These are phyloP conservation scores for Caenorhabditis latens DNA, from an alignment of 1,140 invertebrate genomes.

Conservation along the genomic window DNA sequence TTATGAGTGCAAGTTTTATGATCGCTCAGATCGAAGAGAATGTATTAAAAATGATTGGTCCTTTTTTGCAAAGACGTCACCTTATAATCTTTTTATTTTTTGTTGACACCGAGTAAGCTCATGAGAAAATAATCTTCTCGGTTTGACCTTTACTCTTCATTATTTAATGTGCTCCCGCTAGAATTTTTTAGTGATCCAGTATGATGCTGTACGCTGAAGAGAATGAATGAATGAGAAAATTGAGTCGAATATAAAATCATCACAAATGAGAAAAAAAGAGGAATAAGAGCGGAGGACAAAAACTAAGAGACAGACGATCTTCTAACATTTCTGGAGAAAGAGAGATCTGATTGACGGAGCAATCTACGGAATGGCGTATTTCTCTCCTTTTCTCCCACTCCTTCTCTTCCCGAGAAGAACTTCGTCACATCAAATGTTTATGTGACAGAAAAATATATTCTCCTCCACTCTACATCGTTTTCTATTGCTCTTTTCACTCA, in stretches of 20 bases:
- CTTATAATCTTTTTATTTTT: constrained; percentile 23
- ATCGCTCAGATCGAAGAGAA: no score
- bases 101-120: neutral
- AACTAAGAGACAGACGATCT: constrained; percentile 2
- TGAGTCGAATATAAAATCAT: neutral
- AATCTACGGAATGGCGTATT: constrained; percentile 50
- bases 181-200: neutral
- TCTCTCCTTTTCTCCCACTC: constrained; percentile 13
- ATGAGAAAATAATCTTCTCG: neutral
- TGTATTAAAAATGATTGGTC: no score
- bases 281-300: neutral
- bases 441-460: constrained; percentile 53
- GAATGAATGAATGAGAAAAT: neutral
- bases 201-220: neutral
- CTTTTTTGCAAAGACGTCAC: neutral
- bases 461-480: constrained; percentile 49
- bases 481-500: constrained; percentile 25
- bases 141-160: neutral
- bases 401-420: constrained; percentile 27
- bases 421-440: constrained; percentile 55
- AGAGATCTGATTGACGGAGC: constrained; percentile 49
- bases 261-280: neutral
- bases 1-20: no score
- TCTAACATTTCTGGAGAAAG: constrained; percentile 37
- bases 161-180: neutral